Percentiles rank a stretch among this genome's conserved stretches.
These are phyloP conservation scores for Cynaeus angustus DNA, from an alignment of 2,888 invertebrate genomes.

Conservation along the genomic window DNA sequence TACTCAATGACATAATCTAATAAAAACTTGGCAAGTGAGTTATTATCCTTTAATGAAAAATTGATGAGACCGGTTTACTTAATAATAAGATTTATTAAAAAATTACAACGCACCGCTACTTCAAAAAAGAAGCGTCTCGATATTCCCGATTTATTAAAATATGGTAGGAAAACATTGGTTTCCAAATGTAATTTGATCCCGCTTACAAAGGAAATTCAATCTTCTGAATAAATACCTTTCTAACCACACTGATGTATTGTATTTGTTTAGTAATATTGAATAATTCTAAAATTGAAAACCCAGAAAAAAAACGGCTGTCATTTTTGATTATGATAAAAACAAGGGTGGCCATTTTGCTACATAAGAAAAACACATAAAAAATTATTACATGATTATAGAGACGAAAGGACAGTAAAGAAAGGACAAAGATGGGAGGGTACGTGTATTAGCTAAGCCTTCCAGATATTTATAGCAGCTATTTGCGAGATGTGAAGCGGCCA, in stretches of 20 bases:
- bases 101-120: constrained; percentile 13
- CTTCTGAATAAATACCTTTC: constrained; percentile 43
- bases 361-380: constrained; percentile 54
- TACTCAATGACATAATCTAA: constrained; percentile 35
- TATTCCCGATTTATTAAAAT: constrained; percentile 28
- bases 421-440: constrained; percentile 56
- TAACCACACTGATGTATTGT: constrained; percentile 18
- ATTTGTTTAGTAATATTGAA: constrained; percentile 16
- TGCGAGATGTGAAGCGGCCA: constrained; percentile 67
- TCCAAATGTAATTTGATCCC: constrained; percentile 41
- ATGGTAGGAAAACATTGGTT: constrained; percentile 45
- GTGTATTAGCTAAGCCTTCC: constrained; percentile 64
- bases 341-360: constrained; percentile 5
- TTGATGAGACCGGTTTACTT: constrained; percentile 33
- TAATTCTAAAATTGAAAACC: constrained; percentile 1
- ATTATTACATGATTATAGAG: constrained; percentile 56
- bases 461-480: constrained; percentile 69
- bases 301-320: neutral
- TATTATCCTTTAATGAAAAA: constrained; percentile 36
- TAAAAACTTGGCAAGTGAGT: constrained; percentile 33
- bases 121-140: neutral
- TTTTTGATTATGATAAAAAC: constrained; percentile 15
- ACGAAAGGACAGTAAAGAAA: constrained; percentile 51
- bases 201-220: constrained; percentile 34
- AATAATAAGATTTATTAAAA: constrained; percentile 33